Base-by-base conservation (phyloP, 2,888 invertebrate species). In the Ochropacha duplaris region DNA sequence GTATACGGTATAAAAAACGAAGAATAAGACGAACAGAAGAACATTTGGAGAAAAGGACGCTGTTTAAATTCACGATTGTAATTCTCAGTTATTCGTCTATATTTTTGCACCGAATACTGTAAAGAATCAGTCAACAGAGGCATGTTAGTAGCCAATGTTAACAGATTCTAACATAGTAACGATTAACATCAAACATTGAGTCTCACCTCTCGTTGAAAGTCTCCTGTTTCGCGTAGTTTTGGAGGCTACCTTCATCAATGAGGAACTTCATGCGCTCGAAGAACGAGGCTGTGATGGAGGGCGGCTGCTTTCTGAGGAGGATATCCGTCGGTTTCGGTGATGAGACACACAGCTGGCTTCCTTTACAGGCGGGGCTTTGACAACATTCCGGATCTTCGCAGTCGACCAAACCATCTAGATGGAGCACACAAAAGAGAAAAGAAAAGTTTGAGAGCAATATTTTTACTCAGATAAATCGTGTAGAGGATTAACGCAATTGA, bases 331-430 rank as follows among this genome's bases (percentile, higher is more conserved):
- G 99, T 79, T 98, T 98, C 1, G 98, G 98, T 0, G 98, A 97
- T 0, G 98, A 97, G 8, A 98, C 97, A 90, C 99, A 99, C 58
- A 98, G 95, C 78, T 98, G 97, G 76, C 97, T 97, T 67, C 95
- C 96, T 71, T 96, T 96, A 80, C 98, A 98, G 19, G 95, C 94
- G 57, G 95, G 94, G 83, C 95, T 96, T 61, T 95, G 94, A 86
- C 99, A 99, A 86, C 99, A 99, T 90, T 99, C 99, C 0, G 99
- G 99, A 93, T 99, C 99, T 86, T 98, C 97, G 84, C 99, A 99
- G 90, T 99, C 99, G 58, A 96, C 95, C 60, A 99, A 94, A 57
- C 99, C 99, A 94, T 99, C 99, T 99, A 88, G 62, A 78, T 56
- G 65, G 36, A 68, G 60, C 44, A 84, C 72, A 58, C 5, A 61